Evolutionary conservation across 2,888 invertebrate genomes (phyloP), one percentile per base, ranked within the genome.

Genomic region (Cryptocephalus moraei): DNA sequence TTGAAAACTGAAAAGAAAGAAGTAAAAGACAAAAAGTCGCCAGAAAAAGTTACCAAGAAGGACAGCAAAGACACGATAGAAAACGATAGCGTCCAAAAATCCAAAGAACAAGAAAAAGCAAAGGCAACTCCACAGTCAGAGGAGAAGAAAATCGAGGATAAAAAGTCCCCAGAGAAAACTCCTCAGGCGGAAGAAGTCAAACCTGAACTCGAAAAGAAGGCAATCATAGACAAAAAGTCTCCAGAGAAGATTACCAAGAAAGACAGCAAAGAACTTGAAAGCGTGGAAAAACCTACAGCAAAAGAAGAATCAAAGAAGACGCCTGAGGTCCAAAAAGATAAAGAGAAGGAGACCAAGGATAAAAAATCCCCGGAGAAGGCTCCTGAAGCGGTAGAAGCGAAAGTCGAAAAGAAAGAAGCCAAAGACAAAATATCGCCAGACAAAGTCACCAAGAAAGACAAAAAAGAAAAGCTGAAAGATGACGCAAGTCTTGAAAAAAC

Each of bases 71-170:
- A n/a, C n/a, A n/a, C n/a, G n/a, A n/a, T n/a, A n/a, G 50, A 49
- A n/a, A 56, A 59, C 49, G 52, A 52, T 32, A 49, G 55, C 45
- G 41, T 43, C 8, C 12, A 45, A 12, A 44, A 56, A 43, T 47
- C 56, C 44, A n/a, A n/a, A n/a, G 44, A 52, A 32, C 53, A 49
- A 46, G 38, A 49, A 33, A 50, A 50, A 48, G 60, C 62, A 9
- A 47, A 43, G 33, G 33, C 8, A 43, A 32, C 47, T 49, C 43
- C 33, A 51, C 12, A 56, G 51, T 56, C 54, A 45, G 57, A 57
- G 48, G 52, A 45, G 33, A 49, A 50, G 39, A 48, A 47, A 45
- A 54, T 51, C 48, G 49, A 46, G 32, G 49, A 54, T 33, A 41
- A 49, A 22, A 31, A 39, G 39, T 33, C 9, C 8, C 53, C 52